Conservation (phyloP, 1,140 invertebrate genomes). For the Acyrthosiphon pisum region DNA sequence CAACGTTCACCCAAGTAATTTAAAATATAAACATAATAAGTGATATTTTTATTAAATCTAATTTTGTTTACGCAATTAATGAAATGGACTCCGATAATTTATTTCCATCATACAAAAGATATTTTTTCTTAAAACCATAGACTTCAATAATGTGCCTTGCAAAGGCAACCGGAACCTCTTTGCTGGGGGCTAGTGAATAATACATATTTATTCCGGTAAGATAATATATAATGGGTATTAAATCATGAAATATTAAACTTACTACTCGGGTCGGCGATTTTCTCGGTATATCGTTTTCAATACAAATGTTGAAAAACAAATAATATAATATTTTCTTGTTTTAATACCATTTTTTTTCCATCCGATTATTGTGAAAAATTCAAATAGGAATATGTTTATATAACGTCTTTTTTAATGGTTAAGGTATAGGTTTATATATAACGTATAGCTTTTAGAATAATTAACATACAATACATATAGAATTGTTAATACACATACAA, state of each 20-base stretch:
- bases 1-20: background rate
- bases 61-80: background rate
- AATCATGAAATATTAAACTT: constrained; percentile 25
- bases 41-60: background rate
- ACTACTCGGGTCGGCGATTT: background rate
- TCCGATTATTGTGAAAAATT: background rate
- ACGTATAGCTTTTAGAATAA: background rate
- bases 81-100: background rate
- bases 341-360: background rate
- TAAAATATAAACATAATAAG: background rate
- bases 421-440: background rate
- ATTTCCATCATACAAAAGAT: background rate
- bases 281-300: background rate
- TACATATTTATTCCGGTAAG: constrained; percentile 38
- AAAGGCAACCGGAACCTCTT: constrained; percentile 8
- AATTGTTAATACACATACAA: background rate
- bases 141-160: background rate
- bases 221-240: constrained; percentile 33
- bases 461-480: background rate
- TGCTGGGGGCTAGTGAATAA: constrained; percentile 13
- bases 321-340: background rate
- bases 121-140: constrained; percentile 24
- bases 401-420: background rate
- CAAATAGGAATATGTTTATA: background rate
- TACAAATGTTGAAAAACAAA: background rate